Conservation (phyloP, 1,140 invertebrate genomes). For the Sesamia nonagrioides region DNA sequence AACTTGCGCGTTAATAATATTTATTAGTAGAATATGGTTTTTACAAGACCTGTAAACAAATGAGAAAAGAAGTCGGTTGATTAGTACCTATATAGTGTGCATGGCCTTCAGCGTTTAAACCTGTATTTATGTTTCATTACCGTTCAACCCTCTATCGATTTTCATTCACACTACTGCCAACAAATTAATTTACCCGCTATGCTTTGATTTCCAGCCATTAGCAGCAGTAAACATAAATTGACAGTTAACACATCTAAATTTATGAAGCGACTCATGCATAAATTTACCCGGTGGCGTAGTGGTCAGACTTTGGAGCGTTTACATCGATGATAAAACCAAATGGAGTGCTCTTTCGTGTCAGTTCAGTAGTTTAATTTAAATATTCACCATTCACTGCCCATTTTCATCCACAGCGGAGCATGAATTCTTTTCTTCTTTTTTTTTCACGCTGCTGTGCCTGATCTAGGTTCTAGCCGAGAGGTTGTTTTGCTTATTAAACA, state of each 20-base stretch:
- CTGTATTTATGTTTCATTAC: neutral
- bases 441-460: no score
- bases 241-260: slow-evolving; percentile 39
- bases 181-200: slow-evolving; percentile 13
- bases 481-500: no score
- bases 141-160: neutral
- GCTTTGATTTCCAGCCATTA: slow-evolving; percentile 30
- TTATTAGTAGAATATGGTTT: no score
- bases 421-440: no score
- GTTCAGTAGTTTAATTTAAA: no score
- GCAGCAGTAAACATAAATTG: slow-evolving; percentile 30
- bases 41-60: no score
- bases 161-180: slow-evolving; percentile 6
- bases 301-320: neutral
- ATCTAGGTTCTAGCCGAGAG: no score
- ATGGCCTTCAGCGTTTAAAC: neutral
- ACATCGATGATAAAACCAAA: neutral
- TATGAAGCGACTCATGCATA: slow-evolving; percentile 41
- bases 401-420: no score
- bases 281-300: neutral
- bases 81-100: no score
- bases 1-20: no score
- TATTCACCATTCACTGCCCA: no score
- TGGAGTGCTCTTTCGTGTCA: neutral
- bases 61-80: no score